A percentile compares a stretch with the other conserved stretches of the same genome.
These are phyloP conservation scores for Nomada flava DNA, from an alignment of 2,888 invertebrate genomes.

Conservation along the genomic window DNA sequence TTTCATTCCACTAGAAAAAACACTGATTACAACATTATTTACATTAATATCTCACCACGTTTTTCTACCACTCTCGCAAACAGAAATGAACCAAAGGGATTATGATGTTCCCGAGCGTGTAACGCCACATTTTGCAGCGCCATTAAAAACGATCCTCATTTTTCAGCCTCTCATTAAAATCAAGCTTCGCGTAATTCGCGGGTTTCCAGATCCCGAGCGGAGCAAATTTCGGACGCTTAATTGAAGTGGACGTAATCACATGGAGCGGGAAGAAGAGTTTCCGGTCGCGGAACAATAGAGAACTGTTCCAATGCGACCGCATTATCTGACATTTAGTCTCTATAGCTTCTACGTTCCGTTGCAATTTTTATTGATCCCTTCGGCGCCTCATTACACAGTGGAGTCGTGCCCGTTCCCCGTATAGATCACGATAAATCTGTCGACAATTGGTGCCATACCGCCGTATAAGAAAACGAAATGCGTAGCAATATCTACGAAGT, in stretches of 20 bases:
- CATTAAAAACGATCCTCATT: conserved; percentile 6
- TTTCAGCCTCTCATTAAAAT: conserved; percentile 28
- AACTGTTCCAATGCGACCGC: conserved; percentile 5
- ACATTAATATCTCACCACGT: background rate
- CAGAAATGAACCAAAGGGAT: background rate
- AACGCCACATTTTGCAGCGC: background rate
- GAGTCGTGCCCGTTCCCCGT: background rate
- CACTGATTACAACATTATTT: background rate
- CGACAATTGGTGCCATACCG: background rate
- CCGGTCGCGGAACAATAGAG: conserved; percentile 33
- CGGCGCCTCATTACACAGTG: conserved; percentile 10
- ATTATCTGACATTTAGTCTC: conserved; percentile 35
- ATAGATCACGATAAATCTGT: conserved; percentile 10
- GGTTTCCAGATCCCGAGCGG: background rate
- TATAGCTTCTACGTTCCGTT: conserved; percentile 1
- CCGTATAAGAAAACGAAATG: background rate
- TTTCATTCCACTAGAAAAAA: background rate
- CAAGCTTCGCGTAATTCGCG: conserved; percentile 13
- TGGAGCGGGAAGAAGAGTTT: conserved; percentile 23
- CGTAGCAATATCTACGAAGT: no score
- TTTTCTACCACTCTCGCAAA: background rate
- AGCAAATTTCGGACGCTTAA: conserved; percentile 32
- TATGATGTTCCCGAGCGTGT: background rate
- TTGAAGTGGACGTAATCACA: conserved; percentile 32
- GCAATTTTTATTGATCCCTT: conserved; percentile 15